Percentiles rank a stretch among this genome's conserved stretches.
phyloP scores from a whole-genome alignment of 2,797 vertebrate genomes.

The Anisognathus igniventris region DNA sequence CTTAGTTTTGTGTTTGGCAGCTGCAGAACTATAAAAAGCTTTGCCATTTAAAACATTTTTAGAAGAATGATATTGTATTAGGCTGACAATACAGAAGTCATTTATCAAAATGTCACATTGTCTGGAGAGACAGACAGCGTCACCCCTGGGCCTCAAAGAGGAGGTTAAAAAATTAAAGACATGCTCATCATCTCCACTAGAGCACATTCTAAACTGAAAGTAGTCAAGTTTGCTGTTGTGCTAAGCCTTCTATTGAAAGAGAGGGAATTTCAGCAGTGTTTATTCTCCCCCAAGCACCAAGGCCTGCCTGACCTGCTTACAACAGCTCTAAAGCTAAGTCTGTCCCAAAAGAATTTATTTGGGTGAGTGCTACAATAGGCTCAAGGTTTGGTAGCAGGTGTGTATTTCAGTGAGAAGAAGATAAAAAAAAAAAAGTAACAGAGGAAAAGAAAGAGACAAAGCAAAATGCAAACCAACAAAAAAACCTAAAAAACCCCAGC shows the following conservation, averaged over 20 bases:
- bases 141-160: not conserved
- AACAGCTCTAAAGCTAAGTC: not conserved
- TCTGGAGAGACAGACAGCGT: not conserved
- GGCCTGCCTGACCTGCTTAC: not conserved
- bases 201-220: not conserved
- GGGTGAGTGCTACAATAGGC: not conserved
- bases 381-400: not conserved
- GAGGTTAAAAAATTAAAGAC: slow-evolving; percentile 7
- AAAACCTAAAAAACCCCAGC: not conserved
- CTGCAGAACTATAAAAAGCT: slow-evolving; percentile 20
- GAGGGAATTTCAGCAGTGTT: not conserved
- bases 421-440: not conserved
- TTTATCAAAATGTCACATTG: slow-evolving; percentile 15
- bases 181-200: not conserved
- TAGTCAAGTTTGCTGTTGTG: not conserved
- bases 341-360: not conserved
- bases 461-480: not conserved
- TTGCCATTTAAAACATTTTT: slow-evolving; percentile 20
- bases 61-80: not conserved
- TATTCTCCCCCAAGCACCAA: not conserved
- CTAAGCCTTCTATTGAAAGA: not conserved
- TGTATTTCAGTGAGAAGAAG: not conserved
- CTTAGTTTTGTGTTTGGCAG: not conserved
- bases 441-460: not conserved
- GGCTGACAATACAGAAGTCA: not conserved